Conservation (phyloP, 2,113 vertebrate species). For the Tenrec ecaudatus region DNA sequence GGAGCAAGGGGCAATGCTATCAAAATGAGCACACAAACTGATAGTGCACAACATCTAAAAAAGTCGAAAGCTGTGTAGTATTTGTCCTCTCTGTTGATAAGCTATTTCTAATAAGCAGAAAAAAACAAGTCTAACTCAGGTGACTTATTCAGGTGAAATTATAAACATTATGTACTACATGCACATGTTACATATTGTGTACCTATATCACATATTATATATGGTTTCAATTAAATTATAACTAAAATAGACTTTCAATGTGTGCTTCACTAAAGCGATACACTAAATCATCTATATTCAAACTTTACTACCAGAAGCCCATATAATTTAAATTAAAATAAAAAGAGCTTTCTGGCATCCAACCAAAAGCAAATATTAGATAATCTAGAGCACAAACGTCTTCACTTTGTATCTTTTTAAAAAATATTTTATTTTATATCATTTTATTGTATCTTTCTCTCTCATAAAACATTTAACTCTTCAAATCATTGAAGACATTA, state of each 20-base stretch:
- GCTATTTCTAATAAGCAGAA: not conserved
- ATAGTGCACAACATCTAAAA: slow-evolving; percentile 51
- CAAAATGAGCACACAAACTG: slow-evolving; percentile 66
- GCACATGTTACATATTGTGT: too few species aligned
- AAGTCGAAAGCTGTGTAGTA: not conserved
- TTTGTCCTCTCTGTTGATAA: not conserved
- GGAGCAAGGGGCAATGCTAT: slow-evolving; percentile 70
- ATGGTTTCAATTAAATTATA: not conserved
- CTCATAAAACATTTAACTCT: not conserved
- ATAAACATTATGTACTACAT: not conserved
- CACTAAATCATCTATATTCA: not conserved
- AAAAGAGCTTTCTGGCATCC: not conserved
- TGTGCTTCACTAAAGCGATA: not conserved
- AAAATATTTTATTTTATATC: not conserved
- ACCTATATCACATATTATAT: not conserved
- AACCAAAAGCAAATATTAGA: not conserved
- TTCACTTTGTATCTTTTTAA: not conserved
- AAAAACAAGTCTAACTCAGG: not conserved
- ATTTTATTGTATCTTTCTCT: too few species aligned
- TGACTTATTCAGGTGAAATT: not conserved
- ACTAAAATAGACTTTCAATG: not conserved
- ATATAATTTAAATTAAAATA: not conserved
- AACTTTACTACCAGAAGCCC: slow-evolving; percentile 1
- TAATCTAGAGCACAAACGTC: not conserved
- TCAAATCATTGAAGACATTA: not conserved